Conservation (phyloP, 2,797 vertebrate genomes). For the Chiroxiphia lanceolata region DNA sequence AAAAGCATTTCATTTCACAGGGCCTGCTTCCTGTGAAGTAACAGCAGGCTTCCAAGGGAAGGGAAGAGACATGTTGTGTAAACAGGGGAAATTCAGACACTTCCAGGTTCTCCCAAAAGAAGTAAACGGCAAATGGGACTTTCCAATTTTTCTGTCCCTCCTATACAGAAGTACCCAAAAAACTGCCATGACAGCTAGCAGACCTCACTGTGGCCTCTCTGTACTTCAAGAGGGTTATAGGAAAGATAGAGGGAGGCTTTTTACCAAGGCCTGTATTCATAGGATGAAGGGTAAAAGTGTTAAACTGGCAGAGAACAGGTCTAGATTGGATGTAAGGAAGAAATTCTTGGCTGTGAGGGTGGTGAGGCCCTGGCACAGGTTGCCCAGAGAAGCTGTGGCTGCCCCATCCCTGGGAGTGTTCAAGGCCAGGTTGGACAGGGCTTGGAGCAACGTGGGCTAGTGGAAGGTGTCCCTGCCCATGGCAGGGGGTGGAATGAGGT, state of each 20-base stretch:
- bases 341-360: neutral
- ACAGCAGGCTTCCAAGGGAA: neutral
- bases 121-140: neutral
- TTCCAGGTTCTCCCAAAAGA: neutral
- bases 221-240: neutral
- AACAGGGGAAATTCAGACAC: neutral
- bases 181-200: neutral
- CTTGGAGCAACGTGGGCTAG: neutral
- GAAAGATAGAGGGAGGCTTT: neutral
- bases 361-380: neutral
- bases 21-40: neutral
- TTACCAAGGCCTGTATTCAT: neutral
- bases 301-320: neutral
- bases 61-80: neutral
- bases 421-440: fast-evolving
- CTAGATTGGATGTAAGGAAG: neutral
- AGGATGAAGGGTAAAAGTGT: neutral
- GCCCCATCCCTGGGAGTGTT: neutral
- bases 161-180: neutral
- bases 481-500: neutral
- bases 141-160: neutral
- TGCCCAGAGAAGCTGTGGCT: neutral
- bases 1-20: neutral
- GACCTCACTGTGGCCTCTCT: neutral
- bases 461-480: neutral